Evolutionary conservation across 1,140 invertebrate genomes (phyloP).

Genomic region (Pseudomyrmex concolor): DNA sequence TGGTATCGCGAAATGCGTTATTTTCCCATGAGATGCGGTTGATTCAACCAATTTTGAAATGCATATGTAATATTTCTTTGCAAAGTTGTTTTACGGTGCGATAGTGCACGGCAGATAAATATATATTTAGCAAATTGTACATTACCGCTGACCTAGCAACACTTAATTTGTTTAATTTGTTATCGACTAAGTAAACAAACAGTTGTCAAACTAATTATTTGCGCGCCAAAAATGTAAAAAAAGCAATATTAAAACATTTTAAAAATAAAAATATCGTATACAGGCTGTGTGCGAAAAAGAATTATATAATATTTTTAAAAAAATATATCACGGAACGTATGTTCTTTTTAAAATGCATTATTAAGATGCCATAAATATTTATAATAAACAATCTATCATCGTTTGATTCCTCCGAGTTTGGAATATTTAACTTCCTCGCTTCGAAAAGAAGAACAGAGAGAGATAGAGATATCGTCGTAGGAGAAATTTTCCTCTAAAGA

Average conservation of each 20-base stretch:
- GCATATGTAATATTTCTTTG: conserved; percentile 12
- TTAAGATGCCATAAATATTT: background rate
- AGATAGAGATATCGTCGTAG: background rate
- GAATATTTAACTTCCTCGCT: background rate
- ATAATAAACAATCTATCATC: conserved; percentile 2
- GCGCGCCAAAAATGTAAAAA: background rate
- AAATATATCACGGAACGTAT: no score
- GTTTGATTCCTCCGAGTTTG: background rate
- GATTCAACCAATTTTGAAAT: conserved; percentile 30
- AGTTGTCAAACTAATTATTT: background rate
- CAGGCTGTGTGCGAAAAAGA: no score
- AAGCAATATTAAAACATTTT: no score
- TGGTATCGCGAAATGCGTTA: background rate
- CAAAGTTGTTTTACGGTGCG: background rate
- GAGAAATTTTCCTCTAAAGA: conserved; percentile 21
- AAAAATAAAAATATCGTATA: background rate
- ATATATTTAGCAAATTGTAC: background rate
- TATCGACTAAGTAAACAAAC: conserved; percentile 2
- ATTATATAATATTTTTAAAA: no score
- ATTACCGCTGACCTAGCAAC: background rate
- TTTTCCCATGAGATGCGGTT: conserved; percentile 9
- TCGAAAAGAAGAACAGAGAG: background rate
- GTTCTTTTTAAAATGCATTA: background rate
- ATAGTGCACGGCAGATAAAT: background rate
- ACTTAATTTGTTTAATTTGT: background rate